phyloP scores from a whole-genome alignment of 2,113 vertebrate genomes.

The Hypanus sabinus region DNA sequence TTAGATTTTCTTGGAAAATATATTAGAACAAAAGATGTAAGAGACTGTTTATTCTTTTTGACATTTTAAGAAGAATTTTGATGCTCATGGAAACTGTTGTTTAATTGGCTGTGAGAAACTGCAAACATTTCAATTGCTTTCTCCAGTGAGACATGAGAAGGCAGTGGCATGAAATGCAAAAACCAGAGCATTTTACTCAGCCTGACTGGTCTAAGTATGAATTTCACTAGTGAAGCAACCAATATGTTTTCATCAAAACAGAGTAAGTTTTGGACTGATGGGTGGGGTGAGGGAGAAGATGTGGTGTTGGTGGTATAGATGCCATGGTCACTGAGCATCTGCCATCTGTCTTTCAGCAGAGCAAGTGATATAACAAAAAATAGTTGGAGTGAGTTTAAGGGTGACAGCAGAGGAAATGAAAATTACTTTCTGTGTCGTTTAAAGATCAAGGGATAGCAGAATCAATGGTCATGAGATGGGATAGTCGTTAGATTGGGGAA shows the following conservation, averaged over 20 bases:
- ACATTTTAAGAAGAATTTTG: neutral
- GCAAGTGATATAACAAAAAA: neutral
- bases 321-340: neutral
- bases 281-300: neutral
- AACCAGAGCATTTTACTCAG: neutral
- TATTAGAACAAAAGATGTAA: neutral
- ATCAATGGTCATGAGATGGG: neutral
- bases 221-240: neutral
- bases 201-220: neutral
- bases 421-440: neutral
- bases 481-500: no score
- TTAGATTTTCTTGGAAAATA: neutral
- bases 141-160: neutral
- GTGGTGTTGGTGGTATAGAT: neutral
- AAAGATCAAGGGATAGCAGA: neutral
- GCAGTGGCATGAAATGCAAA: neutral
- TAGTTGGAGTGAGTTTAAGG: neutral
- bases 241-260: neutral
- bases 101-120: neutral
- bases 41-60: neutral
- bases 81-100: neutral
- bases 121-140: neutral
- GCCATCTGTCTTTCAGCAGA: neutral
- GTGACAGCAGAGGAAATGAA: neutral
- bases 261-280: neutral